A percentile compares a stretch with the other conserved stretches of the same genome.
phyloP scores from a whole-genome alignment of 1,140 invertebrate species.

The Drosophila funebris region DNA sequence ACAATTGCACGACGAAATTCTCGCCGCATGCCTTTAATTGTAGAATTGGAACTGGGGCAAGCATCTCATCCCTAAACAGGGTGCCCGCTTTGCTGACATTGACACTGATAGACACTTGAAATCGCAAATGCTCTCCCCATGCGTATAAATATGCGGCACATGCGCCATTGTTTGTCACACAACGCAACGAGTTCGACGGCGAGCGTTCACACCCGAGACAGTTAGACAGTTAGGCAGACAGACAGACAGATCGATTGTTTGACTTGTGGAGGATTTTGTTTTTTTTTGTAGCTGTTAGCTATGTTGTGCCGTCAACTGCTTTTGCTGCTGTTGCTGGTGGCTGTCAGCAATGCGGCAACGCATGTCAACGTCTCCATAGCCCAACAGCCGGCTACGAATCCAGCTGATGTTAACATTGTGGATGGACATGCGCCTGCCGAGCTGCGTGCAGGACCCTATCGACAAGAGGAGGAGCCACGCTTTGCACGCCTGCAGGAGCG shows the following conservation, averaged over 20 bases:
- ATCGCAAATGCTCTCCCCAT: slow-evolving; percentile 20
- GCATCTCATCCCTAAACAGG: slow-evolving; percentile 78
- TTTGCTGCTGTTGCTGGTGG: slow-evolving; percentile 55
- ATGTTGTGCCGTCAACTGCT: slow-evolving; percentile 52
- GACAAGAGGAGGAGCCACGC: slow-evolving; percentile 31
- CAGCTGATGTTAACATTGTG: slow-evolving; percentile 71
- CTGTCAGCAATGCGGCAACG: slow-evolving; percentile 53
- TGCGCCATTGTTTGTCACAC: slow-evolving; percentile 56
- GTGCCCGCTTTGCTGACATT: slow-evolving; percentile 59
- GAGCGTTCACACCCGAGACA: slow-evolving; percentile 16
- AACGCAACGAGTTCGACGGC: slow-evolving; percentile 42
- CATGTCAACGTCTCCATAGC: slow-evolving; percentile 81
- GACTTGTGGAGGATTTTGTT: neutral
- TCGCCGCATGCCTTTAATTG: slow-evolving; percentile 66
- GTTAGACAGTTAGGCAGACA: neutral
- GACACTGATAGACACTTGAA: slow-evolving; percentile 62
- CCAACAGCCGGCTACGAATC: slow-evolving; percentile 73
- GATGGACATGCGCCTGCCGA: slow-evolving; percentile 71
- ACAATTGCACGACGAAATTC: neutral
- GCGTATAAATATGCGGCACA: slow-evolving; percentile 74
- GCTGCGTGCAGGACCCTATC: slow-evolving; percentile 63
- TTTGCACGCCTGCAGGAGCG: slow-evolving; percentile 62
- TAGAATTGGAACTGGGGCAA: slow-evolving; percentile 80
- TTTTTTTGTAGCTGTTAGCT: neutral
- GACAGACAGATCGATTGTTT: slow-evolving; percentile 4